These are phyloP conservation scores for Turritopsis dohrnii DNA, from an alignment of 30 jellyfish, hydroid and myxozoan species.

Conservation along the genomic window DNA sequence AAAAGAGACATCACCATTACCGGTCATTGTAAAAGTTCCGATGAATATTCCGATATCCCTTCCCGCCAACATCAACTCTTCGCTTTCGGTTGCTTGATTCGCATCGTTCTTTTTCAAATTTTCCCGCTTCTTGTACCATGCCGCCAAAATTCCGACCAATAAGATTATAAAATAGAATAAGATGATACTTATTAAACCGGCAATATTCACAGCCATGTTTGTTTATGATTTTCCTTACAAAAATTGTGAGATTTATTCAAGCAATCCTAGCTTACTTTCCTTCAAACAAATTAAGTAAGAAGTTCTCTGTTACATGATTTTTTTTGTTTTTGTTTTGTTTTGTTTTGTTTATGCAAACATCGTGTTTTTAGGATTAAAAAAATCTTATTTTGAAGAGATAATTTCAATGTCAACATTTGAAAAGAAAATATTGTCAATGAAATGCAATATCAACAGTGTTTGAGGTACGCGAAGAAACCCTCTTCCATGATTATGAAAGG, in stretches of 20 bases:
- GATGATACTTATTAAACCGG: slow-evolving; percentile 67
- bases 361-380: not conserved
- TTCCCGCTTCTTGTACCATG: slow-evolving; percentile 53
- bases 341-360: not conserved
- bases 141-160: slow-evolving; percentile 70
- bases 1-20: slow-evolving; percentile 18
- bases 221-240: not conserved
- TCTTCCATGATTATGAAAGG: too few species aligned
- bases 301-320: not conserved
- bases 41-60: slow-evolving; percentile 77
- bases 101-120: not conserved
- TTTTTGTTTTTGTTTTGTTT: not conserved
- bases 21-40: slow-evolving; percentile 97
- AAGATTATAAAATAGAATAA: slow-evolving; percentile 55
- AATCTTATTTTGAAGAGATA: not conserved
- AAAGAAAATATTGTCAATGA: not conserved
- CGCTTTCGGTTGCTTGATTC: slow-evolving; percentile 57
- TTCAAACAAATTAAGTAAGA: not conserved
- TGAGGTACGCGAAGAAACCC: too few species aligned
- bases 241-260: not conserved
- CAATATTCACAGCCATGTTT: slow-evolving; percentile 34
- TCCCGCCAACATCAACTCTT: slow-evolving; percentile 89
- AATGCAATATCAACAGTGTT: too few species aligned
- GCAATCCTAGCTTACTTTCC: too few species aligned
- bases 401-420: not conserved